phyloP scores from a whole-genome alignment of 2,113 vertebrate species.

The Saguinus imperator region DNA sequence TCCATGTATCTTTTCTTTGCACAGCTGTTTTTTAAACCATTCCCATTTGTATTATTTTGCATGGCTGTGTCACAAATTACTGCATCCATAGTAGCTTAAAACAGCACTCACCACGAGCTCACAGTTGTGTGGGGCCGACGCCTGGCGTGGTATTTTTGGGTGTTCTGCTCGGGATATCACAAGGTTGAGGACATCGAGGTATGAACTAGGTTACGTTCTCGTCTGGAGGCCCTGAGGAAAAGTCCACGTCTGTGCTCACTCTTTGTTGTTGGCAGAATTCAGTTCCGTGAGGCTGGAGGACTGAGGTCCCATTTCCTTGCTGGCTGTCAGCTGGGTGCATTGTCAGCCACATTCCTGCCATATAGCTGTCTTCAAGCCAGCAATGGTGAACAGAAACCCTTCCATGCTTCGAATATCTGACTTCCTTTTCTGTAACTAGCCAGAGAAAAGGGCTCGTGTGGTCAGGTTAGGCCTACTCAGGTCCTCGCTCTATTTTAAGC shows the following conservation, averaged over 20 bases:
- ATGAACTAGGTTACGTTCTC: not conserved
- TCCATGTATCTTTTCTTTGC: not conserved
- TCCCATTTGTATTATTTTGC: not conserved
- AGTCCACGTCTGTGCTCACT: not conserved
- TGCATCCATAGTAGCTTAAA: not conserved
- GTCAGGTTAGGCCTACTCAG: not conserved
- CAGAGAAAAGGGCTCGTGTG: not conserved
- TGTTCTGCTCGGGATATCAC: not conserved
- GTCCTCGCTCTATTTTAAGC: not conserved
- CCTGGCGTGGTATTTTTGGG: accelerated
- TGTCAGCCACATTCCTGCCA: not conserved
- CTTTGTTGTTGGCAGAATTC: not conserved
- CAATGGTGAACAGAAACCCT: accelerated
- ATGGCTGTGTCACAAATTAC: accelerated
- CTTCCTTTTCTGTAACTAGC: not conserved
- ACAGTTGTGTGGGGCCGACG: not conserved
- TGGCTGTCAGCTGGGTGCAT: not conserved
- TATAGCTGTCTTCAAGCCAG: accelerated
- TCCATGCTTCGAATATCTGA: accelerated
- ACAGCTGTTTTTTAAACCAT: not conserved
- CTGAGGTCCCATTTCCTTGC: not conserved
- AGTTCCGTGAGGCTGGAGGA: not conserved
- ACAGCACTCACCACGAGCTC: not conserved
- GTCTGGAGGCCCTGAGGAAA: not conserved
- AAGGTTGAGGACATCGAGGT: not conserved